Evolutionary conservation across 2,113 vertebrate species (phyloP).

Genomic region (Melanerpes aurifrons): DNA sequence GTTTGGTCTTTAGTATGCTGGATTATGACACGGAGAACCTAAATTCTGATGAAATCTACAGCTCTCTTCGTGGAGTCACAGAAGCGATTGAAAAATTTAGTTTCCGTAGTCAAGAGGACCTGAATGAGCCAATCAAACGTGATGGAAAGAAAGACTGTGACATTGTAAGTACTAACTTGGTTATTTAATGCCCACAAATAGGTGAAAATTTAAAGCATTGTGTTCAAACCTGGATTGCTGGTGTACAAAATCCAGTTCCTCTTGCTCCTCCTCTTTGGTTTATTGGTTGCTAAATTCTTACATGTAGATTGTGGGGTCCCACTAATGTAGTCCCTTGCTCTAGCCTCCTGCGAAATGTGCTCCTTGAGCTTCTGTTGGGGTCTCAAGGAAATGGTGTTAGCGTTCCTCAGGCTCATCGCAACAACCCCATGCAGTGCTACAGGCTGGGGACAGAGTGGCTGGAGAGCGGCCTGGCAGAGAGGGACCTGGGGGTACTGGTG

Average conservation of each 20-base stretch:
- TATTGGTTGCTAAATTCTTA: background rate
- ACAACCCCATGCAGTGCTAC: too few species aligned
- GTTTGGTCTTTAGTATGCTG: constrained; percentile 87
- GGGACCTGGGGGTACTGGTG: too few species aligned
- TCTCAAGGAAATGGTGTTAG: background rate
- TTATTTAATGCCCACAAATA: background rate
- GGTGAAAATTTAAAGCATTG: background rate
- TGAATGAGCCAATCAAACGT: constrained; percentile 92
- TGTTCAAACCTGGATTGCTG: background rate
- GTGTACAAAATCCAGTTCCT: background rate
- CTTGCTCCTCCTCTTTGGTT: background rate
- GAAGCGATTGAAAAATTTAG: constrained; percentile 99
- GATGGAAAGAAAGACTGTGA: constrained; percentile 94
- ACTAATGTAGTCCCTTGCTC: background rate
- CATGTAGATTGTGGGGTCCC: background rate
- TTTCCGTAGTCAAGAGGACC: constrained; percentile 97
- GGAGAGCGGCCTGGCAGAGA: too few species aligned
- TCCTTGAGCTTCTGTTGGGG: background rate
- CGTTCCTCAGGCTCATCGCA: background rate
- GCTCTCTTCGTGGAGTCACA: constrained; percentile 95
- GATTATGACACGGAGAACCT: constrained; percentile 99
- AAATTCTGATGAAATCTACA: constrained; percentile 99
- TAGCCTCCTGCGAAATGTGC: background rate
- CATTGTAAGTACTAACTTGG: constrained; percentile 75
- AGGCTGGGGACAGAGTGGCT: too few species aligned